phyloP scores from a whole-genome alignment of 2,797 vertebrate genomes.

The Eptatretus atami region DNA sequence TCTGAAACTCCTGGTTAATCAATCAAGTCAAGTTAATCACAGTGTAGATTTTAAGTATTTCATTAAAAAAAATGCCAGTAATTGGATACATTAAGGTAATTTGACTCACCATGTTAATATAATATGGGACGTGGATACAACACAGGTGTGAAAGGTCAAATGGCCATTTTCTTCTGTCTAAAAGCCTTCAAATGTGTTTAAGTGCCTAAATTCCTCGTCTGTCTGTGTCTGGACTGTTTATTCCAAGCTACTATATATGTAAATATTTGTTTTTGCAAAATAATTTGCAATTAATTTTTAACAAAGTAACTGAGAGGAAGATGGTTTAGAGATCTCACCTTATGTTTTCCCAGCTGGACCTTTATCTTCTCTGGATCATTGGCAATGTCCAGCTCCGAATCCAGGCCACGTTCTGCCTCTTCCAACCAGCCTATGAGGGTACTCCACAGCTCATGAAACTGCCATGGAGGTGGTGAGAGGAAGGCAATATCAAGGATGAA shows the following conservation, averaged over 20 bases:
- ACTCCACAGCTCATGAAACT: constrained; percentile 87
- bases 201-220: too few species aligned
- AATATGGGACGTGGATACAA: background rate
- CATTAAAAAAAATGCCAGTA: background rate
- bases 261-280: too few species aligned
- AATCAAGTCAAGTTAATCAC: background rate
- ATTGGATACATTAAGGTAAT: background rate
- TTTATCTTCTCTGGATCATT: constrained; percentile 96
- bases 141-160: background rate
- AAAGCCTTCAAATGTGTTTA: too few species aligned
- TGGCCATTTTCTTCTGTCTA: background rate
- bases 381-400: constrained; percentile 80
- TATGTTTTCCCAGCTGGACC: constrained; percentile 55
- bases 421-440: constrained; percentile 93
- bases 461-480: constrained; percentile 8
- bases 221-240: too few species aligned
- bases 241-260: too few species aligned
- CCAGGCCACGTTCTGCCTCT: constrained; percentile 55
- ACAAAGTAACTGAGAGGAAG: too few species aligned
- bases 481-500: too few species aligned
- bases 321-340: constrained; percentile 21
- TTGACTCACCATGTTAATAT: background rate
- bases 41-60: background rate
- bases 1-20: constrained; percentile 61
- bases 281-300: too few species aligned